Conservation (phyloP, 2,888 invertebrate species). For the Patella ulyssiponensis region DNA sequence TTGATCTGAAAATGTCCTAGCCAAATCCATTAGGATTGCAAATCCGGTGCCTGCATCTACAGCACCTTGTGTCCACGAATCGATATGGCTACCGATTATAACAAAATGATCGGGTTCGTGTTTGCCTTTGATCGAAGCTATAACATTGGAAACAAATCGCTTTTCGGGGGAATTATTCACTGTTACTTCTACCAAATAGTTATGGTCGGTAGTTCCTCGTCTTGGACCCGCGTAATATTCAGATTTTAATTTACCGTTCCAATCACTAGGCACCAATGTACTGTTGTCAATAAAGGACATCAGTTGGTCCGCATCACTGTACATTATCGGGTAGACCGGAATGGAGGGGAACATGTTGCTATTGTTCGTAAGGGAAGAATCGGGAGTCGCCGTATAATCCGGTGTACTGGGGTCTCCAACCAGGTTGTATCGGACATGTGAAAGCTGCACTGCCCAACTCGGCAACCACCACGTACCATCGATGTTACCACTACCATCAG, state of each 20-base stretch:
- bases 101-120: constrained; percentile 67
- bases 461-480: constrained; percentile 58
- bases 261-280: neutral
- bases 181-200: constrained; percentile 45
- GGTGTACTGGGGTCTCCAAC: constrained; percentile 74
- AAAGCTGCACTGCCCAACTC: constrained; percentile 54
- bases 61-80: constrained; percentile 62
- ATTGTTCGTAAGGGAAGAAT: constrained; percentile 52
- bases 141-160: constrained; percentile 63
- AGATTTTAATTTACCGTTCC: constrained; percentile 9
- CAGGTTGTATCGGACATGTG: constrained; percentile 61
- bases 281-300: constrained; percentile 30
- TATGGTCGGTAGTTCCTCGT: neutral
- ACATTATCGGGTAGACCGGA: constrained; percentile 70
- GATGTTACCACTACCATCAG: constrained; percentile 44
- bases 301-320: constrained; percentile 62
- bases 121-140: constrained; percentile 67
- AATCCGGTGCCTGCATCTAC: constrained; percentile 60
- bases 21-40: constrained; percentile 59
- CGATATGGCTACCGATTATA: constrained; percentile 64
- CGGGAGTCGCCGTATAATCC: constrained; percentile 66
- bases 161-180: constrained; percentile 53
- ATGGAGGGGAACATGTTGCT: constrained; percentile 56
- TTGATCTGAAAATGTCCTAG: constrained; percentile 54
- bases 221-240: neutral